Evolutionary conservation across 2,888 invertebrate species (phyloP).

Genomic region (Oscheius sp.): DNA sequence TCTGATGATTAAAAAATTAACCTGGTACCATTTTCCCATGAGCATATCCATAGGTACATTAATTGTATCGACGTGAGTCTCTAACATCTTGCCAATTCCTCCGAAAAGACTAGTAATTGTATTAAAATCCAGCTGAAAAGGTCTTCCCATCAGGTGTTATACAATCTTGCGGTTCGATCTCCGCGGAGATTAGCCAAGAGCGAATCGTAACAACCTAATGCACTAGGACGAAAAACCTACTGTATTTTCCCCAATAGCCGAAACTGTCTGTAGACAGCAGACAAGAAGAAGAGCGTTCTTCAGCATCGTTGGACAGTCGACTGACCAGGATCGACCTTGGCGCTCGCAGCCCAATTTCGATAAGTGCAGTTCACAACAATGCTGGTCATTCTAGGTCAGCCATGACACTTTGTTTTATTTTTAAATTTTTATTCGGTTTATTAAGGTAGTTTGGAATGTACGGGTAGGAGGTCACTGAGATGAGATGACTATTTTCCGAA

Average conservation of each 20-base stretch:
- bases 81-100: constrained; percentile 70
- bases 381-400: constrained; percentile 26
- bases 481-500: constrained; percentile 57
- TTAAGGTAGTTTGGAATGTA: constrained; percentile 24
- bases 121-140: constrained; percentile 68
- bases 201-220: neutral
- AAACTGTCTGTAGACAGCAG: constrained; percentile 26
- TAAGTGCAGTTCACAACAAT: constrained; percentile 32
- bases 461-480: constrained; percentile 28
- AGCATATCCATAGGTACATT: constrained; percentile 67
- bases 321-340: constrained; percentile 30
- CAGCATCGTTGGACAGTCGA: constrained; percentile 35
- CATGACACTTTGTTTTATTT: neutral
- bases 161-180: neutral
- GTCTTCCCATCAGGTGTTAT: neutral
- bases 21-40: constrained; percentile 70
- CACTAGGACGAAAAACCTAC: constrained; percentile 46
- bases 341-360: constrained; percentile 30
- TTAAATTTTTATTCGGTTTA: constrained; percentile 24
- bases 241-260: constrained; percentile 67
- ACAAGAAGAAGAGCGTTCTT: constrained; percentile 32
- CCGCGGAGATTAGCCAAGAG: constrained; percentile 3
- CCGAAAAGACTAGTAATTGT: constrained; percentile 68
- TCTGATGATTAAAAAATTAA: constrained; percentile 16
- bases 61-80: constrained; percentile 65